phyloP scores from a whole-genome alignment of 1,140 invertebrate genomes.

The Plutomurus gul region DNA sequence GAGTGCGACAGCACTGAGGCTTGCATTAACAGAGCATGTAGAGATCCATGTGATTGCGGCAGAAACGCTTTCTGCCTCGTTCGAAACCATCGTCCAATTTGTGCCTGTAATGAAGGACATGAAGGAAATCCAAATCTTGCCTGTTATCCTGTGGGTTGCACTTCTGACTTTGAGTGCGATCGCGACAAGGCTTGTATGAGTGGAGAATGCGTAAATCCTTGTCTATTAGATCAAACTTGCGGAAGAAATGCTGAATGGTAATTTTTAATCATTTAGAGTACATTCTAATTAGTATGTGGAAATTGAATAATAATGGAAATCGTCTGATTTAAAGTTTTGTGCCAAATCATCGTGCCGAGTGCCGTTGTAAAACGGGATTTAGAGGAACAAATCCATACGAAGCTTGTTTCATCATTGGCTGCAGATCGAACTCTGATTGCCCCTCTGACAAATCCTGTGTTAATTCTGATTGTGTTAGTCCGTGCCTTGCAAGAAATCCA shows the following conservation, averaged over 20 bases:
- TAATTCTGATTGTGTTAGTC: constrained; percentile 82
- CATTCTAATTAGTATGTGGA: not conserved
- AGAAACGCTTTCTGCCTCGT: constrained; percentile 80
- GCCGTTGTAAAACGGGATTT: constrained; percentile 77
- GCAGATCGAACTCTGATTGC: constrained; percentile 77
- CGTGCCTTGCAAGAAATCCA: constrained; percentile 73
- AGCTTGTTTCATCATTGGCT: constrained; percentile 79
- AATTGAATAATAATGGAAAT: not conserved
- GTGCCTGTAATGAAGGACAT: constrained; percentile 78
- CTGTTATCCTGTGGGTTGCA: constrained; percentile 64
- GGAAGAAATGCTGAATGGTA: constrained; percentile 78
- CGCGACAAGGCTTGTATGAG: constrained; percentile 79
- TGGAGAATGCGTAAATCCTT: constrained; percentile 81
- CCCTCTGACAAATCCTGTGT: constrained; percentile 80
- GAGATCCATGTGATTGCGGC: constrained; percentile 85
- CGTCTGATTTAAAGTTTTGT: constrained; percentile 61
- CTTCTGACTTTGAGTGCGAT: constrained; percentile 74
- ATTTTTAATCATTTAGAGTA: not conserved
- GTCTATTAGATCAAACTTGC: constrained; percentile 76
- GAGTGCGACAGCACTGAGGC: constrained; percentile 78
- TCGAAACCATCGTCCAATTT: constrained; percentile 80
- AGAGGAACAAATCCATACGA: constrained; percentile 74
- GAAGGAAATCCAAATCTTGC: constrained; percentile 81
- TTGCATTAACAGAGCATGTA: constrained; percentile 81
- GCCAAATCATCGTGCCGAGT: constrained; percentile 73